Evolutionary conservation across 2,113 vertebrate genomes (phyloP), one percentile per base, ranked within the genome.

Genomic region (Anser cygnoides): DNA sequence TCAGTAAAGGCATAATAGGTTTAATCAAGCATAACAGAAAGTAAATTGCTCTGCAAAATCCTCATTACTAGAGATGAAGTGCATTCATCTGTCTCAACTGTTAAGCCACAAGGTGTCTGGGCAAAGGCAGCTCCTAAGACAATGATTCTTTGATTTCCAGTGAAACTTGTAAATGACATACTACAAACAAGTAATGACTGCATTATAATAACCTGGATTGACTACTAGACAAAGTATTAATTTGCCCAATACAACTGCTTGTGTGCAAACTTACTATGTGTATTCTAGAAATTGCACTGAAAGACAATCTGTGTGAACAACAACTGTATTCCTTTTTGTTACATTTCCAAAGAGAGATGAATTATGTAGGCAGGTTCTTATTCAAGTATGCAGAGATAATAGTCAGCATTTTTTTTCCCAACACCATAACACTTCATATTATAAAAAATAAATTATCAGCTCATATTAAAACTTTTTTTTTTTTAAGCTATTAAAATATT

Each of bases 21-120:
- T 94, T 96, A 97, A 97, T 96, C 95, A 97, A 96, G 96, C 84
- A 54, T 85, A 97, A 90, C 87, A 87, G 87, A 95, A 94, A 96
- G 90, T 91, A 95, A 93, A 95, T 97, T 96, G 94, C 81, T 96
- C 74, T 94, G 89, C 74, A 94, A 95, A 96, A 92, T 89, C 87
- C 87, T 95, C 89, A 91, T 97, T 96, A 96, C 89, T 92, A 52
- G 29, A 95, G 78, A 94, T 23, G 2, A 95, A 96, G 87, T 73
- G 71, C 84, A 94, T 95, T 94, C 89, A 86, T 95, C 83, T 96
- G 66, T 95, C 93, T 91, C 74, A 76, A 73, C 81, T 83, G 66
- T 76, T 96, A 94, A 94, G n/a, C 78, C 63, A 55, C 70, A 89
- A 92, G 29, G 68, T 89, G 21, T 93, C 76, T 12, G 5, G 50